Evolutionary conservation across 2,113 vertebrate species (phyloP), one percentile per base, ranked within the genome.

Genomic region (Blennius ocellaris): DNA sequence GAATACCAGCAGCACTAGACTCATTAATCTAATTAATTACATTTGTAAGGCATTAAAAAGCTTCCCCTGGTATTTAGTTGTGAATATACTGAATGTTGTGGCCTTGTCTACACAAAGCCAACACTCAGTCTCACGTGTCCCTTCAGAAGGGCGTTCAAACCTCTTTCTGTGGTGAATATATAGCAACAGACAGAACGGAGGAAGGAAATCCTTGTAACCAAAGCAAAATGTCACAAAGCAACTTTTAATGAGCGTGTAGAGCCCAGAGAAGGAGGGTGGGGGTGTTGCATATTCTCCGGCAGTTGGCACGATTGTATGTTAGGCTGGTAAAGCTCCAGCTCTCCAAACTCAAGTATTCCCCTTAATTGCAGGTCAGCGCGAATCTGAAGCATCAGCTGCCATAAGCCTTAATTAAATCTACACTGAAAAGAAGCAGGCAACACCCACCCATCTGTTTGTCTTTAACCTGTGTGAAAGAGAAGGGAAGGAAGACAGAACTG

Each of bases 291-390:
- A 61, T 61, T 56, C 62, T 47, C 9, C 51, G 47, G 69, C 30
- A 63, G 60, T 61, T 76, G 74, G 76, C 75, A 73, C 52, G 56
- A 68, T 15, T 74, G 36, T 49, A 47, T 1, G 44, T 57, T 58
- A 10, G 15, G 54, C 71, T 60, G 71, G 36, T 65, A 48, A 11
- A 83, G 74, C 69, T 59, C 73, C 77, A 50, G 66, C 76, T 68
- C 76, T 83, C 66, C 49, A 84, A 80, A 80, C 81, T 76, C 62
- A 84, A 85, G 83, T 82, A 87, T 89, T 88, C 80, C 21, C 21
- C 21, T 81, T 92, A 92, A 92, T 90, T 90, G 90, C 79, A 84
- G 91, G 90, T 92, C 89, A 91, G 69, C 77, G 78, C 70, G 78
- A 89, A 89, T 89, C 63, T 87, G 82, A 81, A 70, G 84, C 68